Conservation (phyloP, 2,113 vertebrate genomes). For the Spilogale gracilis region DNA sequence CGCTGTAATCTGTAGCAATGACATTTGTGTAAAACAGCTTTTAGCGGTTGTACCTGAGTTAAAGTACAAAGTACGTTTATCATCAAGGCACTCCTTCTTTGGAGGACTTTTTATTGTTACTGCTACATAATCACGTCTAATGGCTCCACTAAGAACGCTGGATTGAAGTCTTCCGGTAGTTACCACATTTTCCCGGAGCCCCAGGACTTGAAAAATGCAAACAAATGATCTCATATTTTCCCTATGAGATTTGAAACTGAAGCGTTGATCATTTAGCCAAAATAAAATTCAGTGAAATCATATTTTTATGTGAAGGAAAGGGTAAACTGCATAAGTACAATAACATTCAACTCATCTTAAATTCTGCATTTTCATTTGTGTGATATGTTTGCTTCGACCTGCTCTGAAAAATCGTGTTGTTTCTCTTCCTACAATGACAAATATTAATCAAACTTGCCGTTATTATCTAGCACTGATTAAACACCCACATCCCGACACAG, state of each 20-base stretch:
- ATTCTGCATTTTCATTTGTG: constrained; percentile 13
- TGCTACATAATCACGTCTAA: not conserved
- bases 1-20: not conserved
- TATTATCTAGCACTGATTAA: constrained; percentile 53
- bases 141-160: not conserved
- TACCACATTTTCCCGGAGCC: not conserved
- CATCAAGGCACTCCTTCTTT: not conserved
- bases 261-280: constrained; percentile 31
- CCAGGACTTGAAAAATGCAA: not conserved
- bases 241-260: constrained; percentile 30
- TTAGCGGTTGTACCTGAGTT: not conserved
- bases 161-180: not conserved
- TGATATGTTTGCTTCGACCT: not conserved
- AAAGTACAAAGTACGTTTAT: not conserved
- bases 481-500: not conserved
- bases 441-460: constrained; percentile 55
- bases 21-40: not conserved
- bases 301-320: not conserved
- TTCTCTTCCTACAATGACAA: constrained; percentile 19
- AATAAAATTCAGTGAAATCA: constrained; percentile 43
- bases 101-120: not conserved
- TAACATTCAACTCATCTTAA: not conserved
- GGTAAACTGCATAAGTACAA: not conserved
- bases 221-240: constrained; percentile 5
- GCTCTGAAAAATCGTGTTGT: not conserved